Evolutionary conservation across 2,797 vertebrate species (phyloP).

Genomic region (Tauraco hartlaubi): DNA sequence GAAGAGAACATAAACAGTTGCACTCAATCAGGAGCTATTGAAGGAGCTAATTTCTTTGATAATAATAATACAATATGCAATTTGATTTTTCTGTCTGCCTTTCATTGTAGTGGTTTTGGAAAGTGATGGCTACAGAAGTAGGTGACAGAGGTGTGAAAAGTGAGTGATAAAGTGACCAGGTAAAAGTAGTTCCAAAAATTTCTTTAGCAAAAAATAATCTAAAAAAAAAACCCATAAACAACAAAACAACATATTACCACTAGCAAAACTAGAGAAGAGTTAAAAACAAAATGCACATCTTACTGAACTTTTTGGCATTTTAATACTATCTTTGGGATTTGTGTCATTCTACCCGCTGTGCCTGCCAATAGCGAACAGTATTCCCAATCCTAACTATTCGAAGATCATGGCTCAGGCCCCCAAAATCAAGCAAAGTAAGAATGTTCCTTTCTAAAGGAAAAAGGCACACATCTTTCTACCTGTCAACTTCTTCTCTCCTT

Average conservation of each 20-base stretch:
- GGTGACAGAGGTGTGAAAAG: not conserved
- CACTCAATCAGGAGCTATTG: not conserved
- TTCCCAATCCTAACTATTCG: conserved; percentile 17
- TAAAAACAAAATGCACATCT: conserved; percentile 47
- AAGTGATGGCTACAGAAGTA: not conserved
- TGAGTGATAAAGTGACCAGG: not conserved
- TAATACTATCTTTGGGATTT: conserved; percentile 64
- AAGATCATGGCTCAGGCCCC: conserved; percentile 34
- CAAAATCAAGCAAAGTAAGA: not conserved
- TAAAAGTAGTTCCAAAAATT: not conserved
- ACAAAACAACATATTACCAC: not conserved
- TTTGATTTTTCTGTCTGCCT: not conserved
- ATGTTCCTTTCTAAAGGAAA: conserved; percentile 3
- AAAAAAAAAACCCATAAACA: not conserved
- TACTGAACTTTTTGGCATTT: conserved; percentile 43
- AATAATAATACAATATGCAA: not conserved
- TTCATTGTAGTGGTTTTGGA: not conserved
- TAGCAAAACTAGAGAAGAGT: conserved; percentile 46
- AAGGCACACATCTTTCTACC: not conserved
- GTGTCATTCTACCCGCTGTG: conserved; percentile 50
- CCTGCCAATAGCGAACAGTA: conserved; percentile 55
- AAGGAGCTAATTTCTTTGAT: not conserved
- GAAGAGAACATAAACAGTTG: not conserved
- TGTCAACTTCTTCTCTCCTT: not conserved
- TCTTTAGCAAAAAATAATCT: not conserved